phyloP scores from a whole-genome alignment of 2,797 vertebrate genomes.

The Chelon auratus region DNA sequence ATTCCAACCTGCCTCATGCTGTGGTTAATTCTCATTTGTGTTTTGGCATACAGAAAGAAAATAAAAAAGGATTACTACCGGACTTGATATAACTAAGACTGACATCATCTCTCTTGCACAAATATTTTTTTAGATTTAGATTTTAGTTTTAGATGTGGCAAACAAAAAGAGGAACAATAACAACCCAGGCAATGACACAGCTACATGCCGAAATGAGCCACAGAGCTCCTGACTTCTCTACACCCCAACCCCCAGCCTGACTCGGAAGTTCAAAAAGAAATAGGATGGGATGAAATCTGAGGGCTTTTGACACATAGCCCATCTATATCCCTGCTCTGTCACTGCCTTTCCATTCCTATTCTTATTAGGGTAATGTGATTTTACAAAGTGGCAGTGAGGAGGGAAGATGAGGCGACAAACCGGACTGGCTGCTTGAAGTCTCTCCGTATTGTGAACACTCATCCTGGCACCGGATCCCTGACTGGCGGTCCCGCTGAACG shows the following conservation, averaged over 20 bases:
- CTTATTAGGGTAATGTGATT: conserved; percentile 92
- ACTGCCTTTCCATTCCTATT: conserved; percentile 89
- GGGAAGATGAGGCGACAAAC: conserved; percentile 78
- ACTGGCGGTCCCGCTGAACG: conserved; percentile 86
- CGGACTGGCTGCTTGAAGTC: conserved; percentile 79
- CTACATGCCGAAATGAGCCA: conserved; percentile 27
- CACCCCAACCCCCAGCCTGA: conserved; percentile 45
- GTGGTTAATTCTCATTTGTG: no score
- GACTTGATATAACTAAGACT: background rate
- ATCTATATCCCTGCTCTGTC: conserved; percentile 87
- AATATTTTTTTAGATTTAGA: background rate
- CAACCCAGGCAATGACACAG: conserved; percentile 43
- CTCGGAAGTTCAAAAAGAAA: conserved; percentile 58
- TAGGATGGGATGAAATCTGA: conserved; percentile 78
- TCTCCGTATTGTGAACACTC: conserved; percentile 78
- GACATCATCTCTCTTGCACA: background rate
- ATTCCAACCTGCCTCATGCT: no score
- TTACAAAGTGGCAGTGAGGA: conserved; percentile 82
- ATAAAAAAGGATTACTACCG: no score
- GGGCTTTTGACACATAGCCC: conserved; percentile 87
- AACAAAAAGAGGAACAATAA: conserved; percentile 44
- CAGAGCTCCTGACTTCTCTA: conserved; percentile 27
- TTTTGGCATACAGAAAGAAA: no score
- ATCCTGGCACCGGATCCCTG: conserved; percentile 76
- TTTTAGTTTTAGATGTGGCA: conserved; percentile 9